Conservation (phyloP, 2,797 vertebrate genomes). For the Tenualosa thibaudeaui region DNA sequence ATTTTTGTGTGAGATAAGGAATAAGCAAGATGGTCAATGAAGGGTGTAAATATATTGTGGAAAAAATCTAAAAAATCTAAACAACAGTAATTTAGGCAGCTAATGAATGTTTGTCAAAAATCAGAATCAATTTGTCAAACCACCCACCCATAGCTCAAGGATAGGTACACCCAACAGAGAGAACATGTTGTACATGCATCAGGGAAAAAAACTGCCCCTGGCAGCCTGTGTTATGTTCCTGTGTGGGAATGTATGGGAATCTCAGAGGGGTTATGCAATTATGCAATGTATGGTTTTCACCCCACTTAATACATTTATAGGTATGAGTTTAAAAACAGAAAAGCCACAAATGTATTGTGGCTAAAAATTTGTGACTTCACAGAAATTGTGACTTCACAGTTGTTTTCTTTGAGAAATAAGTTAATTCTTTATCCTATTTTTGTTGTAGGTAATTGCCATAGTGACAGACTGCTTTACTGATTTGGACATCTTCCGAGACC, state of each 20-base stretch:
- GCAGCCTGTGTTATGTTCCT: background rate
- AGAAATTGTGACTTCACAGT: background rate
- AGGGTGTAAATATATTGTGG: background rate
- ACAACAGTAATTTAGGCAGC: background rate
- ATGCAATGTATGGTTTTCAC: background rate
- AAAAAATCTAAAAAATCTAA: background rate
- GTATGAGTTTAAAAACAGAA: background rate
- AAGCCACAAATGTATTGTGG: background rate
- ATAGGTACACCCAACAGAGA: background rate
- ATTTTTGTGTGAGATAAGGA: background rate
- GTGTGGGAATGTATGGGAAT: background rate
- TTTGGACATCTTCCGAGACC: constrained; percentile 90
- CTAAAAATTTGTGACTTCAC: too few relatives aligned
- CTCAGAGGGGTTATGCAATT: background rate
- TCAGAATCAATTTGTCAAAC: constrained; percentile 1
- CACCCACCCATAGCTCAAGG: background rate
- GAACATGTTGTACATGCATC: background rate
- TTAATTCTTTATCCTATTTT: background rate
- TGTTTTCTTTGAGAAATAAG: background rate
- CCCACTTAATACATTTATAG: too few relatives aligned
- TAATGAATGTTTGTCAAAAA: background rate
- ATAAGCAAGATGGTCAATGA: background rate
- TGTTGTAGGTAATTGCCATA: constrained; percentile 90
- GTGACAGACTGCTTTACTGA: constrained; percentile 97
- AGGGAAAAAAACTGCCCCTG: background rate